Base-by-base conservation (phyloP, 2,888 invertebrate genomes). In the Malthinus seriepunctatus region DNA sequence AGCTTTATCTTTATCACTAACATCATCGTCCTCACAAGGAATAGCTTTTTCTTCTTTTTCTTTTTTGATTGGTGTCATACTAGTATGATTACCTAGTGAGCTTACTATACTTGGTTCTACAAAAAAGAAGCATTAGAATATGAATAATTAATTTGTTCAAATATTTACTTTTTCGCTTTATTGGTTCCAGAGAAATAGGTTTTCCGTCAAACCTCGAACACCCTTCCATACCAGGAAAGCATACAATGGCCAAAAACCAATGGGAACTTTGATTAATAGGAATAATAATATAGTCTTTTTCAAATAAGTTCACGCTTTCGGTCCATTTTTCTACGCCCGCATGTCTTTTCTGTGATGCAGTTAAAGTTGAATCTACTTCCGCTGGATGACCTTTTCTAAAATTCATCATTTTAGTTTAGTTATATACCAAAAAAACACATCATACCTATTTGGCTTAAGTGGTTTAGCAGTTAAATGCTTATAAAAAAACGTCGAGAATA, bases 251-350 rank as follows among this genome's bases (percentile, higher is more conserved):
- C 68, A 99, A 84, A 80, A 95, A 97, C 98, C 98, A 98, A 82
- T 98, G 98, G 44, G 91, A 95, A 83, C 94, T 93, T 81, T 98
- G 97, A 82, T 98, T 97, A 53, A 99, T 96, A 64, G 99, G 99
- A 76, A 99, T 90, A 65, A 99, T 88, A 62, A 99, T 87, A 77
- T 90, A 98, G 78, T 98, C 97, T 82, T 97, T 98, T 46, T 91
- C 88, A 79, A 99, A 99, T 51, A 99, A 85, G 78, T 99, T 95
- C 0, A 97, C 93, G 79, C 92, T 89, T 75, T 96, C 95, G 0
- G 98, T 98, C 98, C 99, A 99, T 14, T 90, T 93, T 76, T 92
- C 93, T 0, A 99, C 96, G 63, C 94, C 83, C 0, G 87, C 86
- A 76, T 97, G 97, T 34, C 97, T 84, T 74, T 92, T 93, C 68